Conservation (phyloP, 2,797 vertebrate species). For the Falco peregrinus region DNA sequence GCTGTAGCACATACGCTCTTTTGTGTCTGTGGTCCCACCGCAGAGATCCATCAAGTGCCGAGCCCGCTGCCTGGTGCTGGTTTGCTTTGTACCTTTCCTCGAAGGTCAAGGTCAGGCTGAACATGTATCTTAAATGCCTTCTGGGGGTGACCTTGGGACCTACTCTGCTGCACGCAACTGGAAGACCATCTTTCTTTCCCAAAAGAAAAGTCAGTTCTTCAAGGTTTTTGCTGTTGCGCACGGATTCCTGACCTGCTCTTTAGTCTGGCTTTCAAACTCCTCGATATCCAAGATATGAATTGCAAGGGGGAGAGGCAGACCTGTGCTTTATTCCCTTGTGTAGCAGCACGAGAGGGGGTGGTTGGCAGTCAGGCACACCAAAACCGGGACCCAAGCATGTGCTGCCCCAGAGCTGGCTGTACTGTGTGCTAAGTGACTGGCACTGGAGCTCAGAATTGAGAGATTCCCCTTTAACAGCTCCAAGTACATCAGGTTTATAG, state of each 20-base stretch:
- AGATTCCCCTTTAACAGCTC: neutral
- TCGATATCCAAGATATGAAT: neutral
- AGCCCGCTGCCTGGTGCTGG: neutral
- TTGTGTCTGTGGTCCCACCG: neutral
- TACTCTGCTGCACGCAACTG: rapidly evolving
- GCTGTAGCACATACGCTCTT: neutral
- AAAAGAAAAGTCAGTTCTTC: neutral
- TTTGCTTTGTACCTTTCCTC: neutral
- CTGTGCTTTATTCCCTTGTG: neutral
- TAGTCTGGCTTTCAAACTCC: neutral
- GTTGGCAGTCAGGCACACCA: neutral
- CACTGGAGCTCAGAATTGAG: neutral
- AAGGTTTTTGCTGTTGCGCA: neutral
- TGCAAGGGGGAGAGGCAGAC: neutral
- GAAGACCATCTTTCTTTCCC: neutral
- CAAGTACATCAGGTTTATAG: neutral
- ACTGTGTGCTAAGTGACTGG: neutral
- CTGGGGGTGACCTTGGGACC: neutral
- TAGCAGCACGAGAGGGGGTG: neutral
- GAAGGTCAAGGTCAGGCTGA: neutral
- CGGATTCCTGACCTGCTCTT: neutral
- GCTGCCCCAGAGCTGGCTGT: neutral
- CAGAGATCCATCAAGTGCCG: neutral
- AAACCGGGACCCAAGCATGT: neutral
- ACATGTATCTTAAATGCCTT: neutral